These are phyloP conservation scores for Daktulosphaira vitifoliae DNA, from an alignment of 1,140 invertebrate species.

Conservation along the genomic window DNA sequence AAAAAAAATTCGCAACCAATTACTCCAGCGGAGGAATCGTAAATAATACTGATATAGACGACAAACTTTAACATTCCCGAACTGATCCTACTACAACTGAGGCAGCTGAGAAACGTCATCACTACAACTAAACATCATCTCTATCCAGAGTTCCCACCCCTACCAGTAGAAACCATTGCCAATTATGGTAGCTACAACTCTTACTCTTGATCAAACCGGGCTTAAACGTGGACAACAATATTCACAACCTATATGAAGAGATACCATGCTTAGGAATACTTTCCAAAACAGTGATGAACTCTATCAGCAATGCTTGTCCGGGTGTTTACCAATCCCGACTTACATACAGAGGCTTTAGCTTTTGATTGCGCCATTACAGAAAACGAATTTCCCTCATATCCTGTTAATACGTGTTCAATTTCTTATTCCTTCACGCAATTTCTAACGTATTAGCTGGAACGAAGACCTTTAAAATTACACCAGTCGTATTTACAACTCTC, in stretches of 20 bases:
- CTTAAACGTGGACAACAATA: too few relatives aligned
- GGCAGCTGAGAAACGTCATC: not conserved
- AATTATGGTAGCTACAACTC: not conserved
- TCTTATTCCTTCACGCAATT: not conserved
- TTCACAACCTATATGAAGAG: not conserved
- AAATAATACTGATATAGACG: not conserved
- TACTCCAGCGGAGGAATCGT: not conserved
- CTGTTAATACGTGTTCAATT: not conserved
- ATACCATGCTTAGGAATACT: not conserved
- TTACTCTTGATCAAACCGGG: too few relatives aligned
- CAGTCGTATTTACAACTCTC: not conserved
- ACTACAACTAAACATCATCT: not conserved
- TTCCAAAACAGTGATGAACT: not conserved
- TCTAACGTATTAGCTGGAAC: not conserved
- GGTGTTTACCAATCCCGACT: not conserved
- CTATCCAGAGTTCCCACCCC: not conserved
- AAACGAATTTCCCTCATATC: not conserved
- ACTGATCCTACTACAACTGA: not conserved
- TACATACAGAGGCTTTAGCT: not conserved
- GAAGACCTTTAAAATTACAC: not conserved
- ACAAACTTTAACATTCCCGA: not conserved
- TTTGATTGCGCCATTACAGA: not conserved
- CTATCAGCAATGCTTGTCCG: not conserved
- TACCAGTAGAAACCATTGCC: not conserved
- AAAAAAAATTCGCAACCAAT: not conserved